Percentiles rank a stretch among this genome's conserved stretches.
phyloP scores from a whole-genome alignment of 2,113 vertebrate genomes.

The Crotalus helleri region DNA sequence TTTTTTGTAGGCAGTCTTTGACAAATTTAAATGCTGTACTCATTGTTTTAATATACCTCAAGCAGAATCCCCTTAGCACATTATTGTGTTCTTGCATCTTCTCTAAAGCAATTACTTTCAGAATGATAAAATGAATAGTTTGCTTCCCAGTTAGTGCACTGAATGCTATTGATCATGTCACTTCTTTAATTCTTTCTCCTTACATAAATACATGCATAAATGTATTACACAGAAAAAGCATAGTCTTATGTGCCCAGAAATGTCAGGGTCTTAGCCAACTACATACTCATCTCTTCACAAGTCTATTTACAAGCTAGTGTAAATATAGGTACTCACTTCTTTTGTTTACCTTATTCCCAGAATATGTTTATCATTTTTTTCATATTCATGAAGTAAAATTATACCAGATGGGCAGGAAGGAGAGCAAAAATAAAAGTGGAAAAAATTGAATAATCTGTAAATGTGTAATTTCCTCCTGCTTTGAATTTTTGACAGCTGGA shows the following conservation, averaged over 20 bases:
- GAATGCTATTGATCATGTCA: conserved; percentile 17
- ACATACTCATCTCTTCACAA: not conserved
- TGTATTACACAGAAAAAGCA: not conserved
- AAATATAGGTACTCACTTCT: not conserved
- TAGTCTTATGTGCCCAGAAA: not conserved
- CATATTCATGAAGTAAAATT: not conserved
- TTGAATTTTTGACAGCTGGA: not conserved
- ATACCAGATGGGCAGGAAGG: not conserved
- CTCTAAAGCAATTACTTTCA: conserved; percentile 31
- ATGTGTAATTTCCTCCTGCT: not conserved
- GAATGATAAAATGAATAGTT: conserved; percentile 4
- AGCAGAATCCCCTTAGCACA: conserved; percentile 14
- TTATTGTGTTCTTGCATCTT: not conserved
- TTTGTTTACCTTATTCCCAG: not conserved
- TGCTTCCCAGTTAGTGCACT: conserved; percentile 16
- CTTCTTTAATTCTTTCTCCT: conserved; percentile 33
- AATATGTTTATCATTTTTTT: not conserved
- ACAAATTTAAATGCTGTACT: not conserved
- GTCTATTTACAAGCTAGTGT: not conserved
- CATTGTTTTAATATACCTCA: not conserved
- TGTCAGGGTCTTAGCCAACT: not conserved
- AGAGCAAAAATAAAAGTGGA: not conserved
- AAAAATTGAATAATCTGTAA: not conserved
- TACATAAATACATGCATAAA: not conserved
- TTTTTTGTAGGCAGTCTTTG: accelerated